These are phyloP conservation scores for Apostichopus leukothele DNA, from an alignment of 53 echinoderm and acorn worm genomes.

Conservation along the genomic window DNA sequence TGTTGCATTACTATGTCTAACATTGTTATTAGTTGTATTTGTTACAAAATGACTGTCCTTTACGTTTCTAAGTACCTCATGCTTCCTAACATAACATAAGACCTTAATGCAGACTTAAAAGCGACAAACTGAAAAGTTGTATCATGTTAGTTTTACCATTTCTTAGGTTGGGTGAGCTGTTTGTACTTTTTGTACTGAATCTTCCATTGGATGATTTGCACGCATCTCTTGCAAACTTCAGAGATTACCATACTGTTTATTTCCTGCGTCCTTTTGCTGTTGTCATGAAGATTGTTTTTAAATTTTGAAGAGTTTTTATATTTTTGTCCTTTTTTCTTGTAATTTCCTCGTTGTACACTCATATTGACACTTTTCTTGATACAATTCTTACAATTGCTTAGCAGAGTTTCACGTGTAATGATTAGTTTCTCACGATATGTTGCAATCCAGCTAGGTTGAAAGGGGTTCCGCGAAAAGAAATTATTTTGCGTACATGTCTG, in stretches of 20 bases:
- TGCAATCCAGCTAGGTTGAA: too few species aligned
- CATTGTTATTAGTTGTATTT: too few species aligned
- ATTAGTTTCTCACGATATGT: too few species aligned
- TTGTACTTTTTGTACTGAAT: slow-evolving; percentile 94
- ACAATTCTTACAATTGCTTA: background rate
- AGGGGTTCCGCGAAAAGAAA: too few species aligned
- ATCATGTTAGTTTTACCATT: slow-evolving; percentile 62
- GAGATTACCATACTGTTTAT: slow-evolving; percentile 69
- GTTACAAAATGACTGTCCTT: too few species aligned
- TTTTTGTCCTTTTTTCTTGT: slow-evolving; percentile 71
- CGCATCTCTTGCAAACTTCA: slow-evolving; percentile 73
- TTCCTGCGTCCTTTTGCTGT: slow-evolving; percentile 63
- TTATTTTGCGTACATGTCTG: too few species aligned
- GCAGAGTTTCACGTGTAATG: too few species aligned
- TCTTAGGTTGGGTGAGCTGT: slow-evolving; percentile 76
- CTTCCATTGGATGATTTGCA: slow-evolving; percentile 82
- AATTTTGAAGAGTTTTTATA: slow-evolving; percentile 67
- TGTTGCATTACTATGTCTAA: too few species aligned
- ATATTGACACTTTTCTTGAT: slow-evolving; percentile 48
- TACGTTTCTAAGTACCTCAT: too few species aligned
- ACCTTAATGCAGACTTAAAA: too few species aligned
- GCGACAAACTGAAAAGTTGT: too few species aligned
- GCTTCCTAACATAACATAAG: too few species aligned
- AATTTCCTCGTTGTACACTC: slow-evolving; percentile 79
- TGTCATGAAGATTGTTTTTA: slow-evolving; percentile 83